A percentile compares a stretch with the other conserved stretches of the same genome.
phyloP scores from a whole-genome alignment of 2,797 vertebrate species.

The Pseudotriccus pelzelni region DNA sequence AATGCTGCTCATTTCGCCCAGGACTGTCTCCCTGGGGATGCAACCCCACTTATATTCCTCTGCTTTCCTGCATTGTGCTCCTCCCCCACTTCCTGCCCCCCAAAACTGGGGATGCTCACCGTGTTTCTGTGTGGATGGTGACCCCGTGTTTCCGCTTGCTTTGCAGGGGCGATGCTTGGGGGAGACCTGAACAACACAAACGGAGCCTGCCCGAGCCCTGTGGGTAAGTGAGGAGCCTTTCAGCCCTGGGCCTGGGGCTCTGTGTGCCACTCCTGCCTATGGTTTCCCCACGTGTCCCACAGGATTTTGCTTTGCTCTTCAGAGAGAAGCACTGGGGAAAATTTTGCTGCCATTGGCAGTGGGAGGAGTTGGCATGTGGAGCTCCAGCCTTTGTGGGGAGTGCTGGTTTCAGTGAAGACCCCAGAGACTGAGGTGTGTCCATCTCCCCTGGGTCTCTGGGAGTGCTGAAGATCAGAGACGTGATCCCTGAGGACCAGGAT shows the following conservation, averaged over 20 bases:
- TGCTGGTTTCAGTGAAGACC: background rate
- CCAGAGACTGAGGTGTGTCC: rapidly evolving
- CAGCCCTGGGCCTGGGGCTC: rapidly evolving
- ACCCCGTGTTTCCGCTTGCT: background rate
- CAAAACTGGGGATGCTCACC: background rate
- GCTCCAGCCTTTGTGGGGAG: background rate
- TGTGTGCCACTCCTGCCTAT: rapidly evolving
- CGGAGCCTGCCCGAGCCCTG: slow-evolving; percentile 92
- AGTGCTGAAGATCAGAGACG: background rate
- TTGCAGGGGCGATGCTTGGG: slow-evolving; percentile 89
- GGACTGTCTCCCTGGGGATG: background rate
- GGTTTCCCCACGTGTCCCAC: rapidly evolving
- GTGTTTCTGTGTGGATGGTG: rapidly evolving
- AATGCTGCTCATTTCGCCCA: background rate
- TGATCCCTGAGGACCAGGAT: rapidly evolving
- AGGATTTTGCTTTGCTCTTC: background rate
- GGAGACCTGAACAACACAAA: slow-evolving; percentile 93
- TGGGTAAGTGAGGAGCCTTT: slow-evolving; percentile 82
- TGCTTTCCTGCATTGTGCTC: background rate
- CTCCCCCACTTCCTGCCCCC: background rate
- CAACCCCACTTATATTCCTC: background rate
- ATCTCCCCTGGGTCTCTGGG: rapidly evolving
- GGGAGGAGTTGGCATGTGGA: background rate
- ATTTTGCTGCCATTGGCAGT: background rate
- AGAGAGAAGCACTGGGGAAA: background rate